Evolutionary conservation across 1,140 invertebrate species (phyloP), one percentile per base, ranked within the genome.

Genomic region (Diabrotica undecimpunctata): DNA sequence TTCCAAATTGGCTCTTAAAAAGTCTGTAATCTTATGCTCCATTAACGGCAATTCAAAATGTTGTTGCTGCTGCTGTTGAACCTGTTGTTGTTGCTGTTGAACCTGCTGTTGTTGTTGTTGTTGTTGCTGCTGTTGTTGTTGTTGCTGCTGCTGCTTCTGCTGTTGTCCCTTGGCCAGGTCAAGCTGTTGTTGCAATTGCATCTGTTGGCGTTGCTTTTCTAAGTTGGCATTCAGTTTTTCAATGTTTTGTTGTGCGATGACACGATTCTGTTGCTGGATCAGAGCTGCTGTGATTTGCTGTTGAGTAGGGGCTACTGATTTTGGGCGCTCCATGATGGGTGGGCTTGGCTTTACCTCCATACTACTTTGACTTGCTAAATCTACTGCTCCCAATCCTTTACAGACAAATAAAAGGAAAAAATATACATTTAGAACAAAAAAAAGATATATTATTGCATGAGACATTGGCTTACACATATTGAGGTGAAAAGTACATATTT

Each of bases 1-100:
- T 73, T 90, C 88, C 62, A 90, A 76, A 80, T 89, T 90, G 3
- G 86, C 85, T 66, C 86, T 82, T 72, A 79, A 64, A 75, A 87
- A 86, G 68, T 87, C 85, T 36, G 82, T 81, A 41, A 86, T 70
- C 74, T 86, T 86, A 66, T 84, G 83, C 69, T 86, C 83, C 63
- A 78, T 78, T 11, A 83, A 72, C 8, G 81, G 79, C 61, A 79
- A 67, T 14, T 79, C 77, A 62, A 77, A 74, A 79, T 82, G 75
- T 51, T 70, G 68, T 46, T 63, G 61, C 7, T 79, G 55, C 79
- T 80, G 67, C 78, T 46, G 41, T 8, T 8, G 41, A 5, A 6
- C 41, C n/a, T 46, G 41, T n/a, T 46, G 41, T 46, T 46, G 41
- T 46, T 46, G 41, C 6, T 46, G 41, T 78, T 81, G 74, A 72